Percentiles rank a stretch among this genome's conserved stretches.
Evolutionary conservation across 2,113 vertebrate species (phyloP).

Genomic region (Myodes glareolus): DNA sequence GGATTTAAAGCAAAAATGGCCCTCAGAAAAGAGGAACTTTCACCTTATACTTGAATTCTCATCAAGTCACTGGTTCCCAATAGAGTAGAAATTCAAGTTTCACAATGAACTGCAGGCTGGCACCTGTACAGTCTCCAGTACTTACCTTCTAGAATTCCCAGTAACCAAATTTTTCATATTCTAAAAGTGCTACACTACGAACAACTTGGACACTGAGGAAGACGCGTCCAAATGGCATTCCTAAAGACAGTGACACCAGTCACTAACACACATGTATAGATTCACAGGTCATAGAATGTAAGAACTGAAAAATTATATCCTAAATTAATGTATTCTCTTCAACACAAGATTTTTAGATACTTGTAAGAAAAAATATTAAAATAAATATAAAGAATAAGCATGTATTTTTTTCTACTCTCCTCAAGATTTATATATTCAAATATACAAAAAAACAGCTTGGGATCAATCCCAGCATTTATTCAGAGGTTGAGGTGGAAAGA

Average conservation of each 20-base stretch:
- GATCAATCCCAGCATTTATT: background rate
- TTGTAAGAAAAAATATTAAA: background rate
- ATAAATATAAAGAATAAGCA: background rate
- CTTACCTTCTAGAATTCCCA: background rate
- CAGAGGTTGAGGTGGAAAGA: background rate
- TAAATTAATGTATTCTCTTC: slow-evolving; percentile 16
- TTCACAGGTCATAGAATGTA: background rate
- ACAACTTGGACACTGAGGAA: background rate
- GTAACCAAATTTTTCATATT: background rate
- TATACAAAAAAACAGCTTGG: background rate
- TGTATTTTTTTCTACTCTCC: background rate
- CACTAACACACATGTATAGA: background rate
- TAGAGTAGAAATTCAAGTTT: background rate
- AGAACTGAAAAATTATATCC: background rate
- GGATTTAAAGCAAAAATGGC: background rate
- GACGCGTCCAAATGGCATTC: background rate
- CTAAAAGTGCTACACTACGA: background rate
- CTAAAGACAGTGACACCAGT: background rate
- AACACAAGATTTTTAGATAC: slow-evolving; percentile 1
- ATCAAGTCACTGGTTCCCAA: background rate
- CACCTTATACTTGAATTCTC: background rate
- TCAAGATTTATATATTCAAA: slow-evolving; percentile 14
- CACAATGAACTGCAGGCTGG: background rate
- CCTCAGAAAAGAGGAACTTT: background rate
- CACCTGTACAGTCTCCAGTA: background rate